A percentile compares a stretch with the other conserved stretches of the same genome.
Conservation (phyloP, 2,888 invertebrate genomes). For the Hipparchia sbordonii region DNA sequence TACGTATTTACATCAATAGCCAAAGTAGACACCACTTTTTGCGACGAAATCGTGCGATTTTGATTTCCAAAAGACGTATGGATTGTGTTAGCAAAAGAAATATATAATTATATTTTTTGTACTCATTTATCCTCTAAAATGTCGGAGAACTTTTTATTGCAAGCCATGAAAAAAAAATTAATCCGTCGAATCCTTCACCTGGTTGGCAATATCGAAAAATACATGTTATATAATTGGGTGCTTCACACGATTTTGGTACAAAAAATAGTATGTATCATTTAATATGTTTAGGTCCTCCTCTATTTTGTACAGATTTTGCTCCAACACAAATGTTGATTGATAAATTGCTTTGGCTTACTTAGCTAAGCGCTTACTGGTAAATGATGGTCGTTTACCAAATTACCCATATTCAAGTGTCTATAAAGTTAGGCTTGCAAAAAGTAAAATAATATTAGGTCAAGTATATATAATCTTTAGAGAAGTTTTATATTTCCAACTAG, state of each 20-base stretch:
- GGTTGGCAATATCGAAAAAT: no score
- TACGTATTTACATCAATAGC: conserved; percentile 70
- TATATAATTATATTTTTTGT: background rate
- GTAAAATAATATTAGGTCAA: no score
- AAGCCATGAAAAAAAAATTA: no score
- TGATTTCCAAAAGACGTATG: background rate
- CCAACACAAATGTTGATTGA: background rate
- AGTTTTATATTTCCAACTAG: no score
- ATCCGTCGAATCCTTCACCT: no score
- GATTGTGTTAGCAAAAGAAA: background rate
- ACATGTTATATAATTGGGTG: background rate
- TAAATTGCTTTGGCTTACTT: background rate
- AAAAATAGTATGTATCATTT: conserved; percentile 1
- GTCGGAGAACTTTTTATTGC: background rate
- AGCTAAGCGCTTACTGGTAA: background rate
- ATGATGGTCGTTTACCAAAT: no score
- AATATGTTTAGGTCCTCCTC: background rate
- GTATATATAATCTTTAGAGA: no score
- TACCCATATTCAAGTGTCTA: no score
- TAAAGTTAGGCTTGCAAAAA: no score
- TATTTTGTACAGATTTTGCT: background rate
- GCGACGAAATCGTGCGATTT: background rate
- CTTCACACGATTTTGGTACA: conserved; percentile 2
- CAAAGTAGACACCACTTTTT: conserved; percentile 17
- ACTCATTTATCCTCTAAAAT: background rate